A percentile compares a stretch with the other conserved stretches of the same genome.
These are phyloP conservation scores for Sinocyclocheilus rhinocerous DNA, from an alignment of 2,113 vertebrate genomes.

Conservation along the genomic window DNA sequence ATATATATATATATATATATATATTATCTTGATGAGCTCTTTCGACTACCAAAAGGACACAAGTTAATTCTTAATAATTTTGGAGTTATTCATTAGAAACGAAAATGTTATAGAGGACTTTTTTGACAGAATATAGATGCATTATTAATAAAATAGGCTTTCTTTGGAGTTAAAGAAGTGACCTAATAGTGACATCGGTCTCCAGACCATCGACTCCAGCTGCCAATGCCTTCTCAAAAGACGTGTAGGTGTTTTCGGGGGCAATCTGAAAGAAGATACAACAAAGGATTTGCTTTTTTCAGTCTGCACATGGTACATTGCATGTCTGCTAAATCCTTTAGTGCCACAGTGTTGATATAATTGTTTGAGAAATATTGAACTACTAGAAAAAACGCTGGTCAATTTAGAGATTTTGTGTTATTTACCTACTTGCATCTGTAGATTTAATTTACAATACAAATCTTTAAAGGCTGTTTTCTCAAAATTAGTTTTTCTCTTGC, in stretches of 20 bases:
- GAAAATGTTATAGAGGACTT: background rate
- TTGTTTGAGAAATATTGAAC: background rate
- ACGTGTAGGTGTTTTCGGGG: slow-evolving; percentile 90
- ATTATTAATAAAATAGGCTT: background rate
- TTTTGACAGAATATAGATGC: background rate
- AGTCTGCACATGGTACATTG: too few relatives aligned
- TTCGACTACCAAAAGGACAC: too few relatives aligned
- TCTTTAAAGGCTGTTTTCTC: background rate
- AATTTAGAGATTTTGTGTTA: background rate
- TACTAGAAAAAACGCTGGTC: background rate
- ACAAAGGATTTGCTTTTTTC: too few relatives aligned
- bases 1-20: too few relatives aligned
- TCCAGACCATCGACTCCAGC: slow-evolving; percentile 82
- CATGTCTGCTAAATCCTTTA: too few relatives aligned
- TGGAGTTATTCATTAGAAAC: too few relatives aligned
- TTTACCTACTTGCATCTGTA: background rate
- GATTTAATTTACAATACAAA: background rate
- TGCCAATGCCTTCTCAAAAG: slow-evolving; percentile 89
- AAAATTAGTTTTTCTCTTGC: background rate
- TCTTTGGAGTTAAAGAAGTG: background rate
- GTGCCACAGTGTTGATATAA: too few relatives aligned
- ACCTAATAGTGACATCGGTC: slow-evolving; percentile 89
- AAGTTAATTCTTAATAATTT: too few relatives aligned
- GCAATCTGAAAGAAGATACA: slow-evolving; percentile 74
- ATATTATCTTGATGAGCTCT: too few relatives aligned